Base-by-base conservation (phyloP, 2,888 invertebrate genomes). In the Hylaea fasciaria region DNA sequence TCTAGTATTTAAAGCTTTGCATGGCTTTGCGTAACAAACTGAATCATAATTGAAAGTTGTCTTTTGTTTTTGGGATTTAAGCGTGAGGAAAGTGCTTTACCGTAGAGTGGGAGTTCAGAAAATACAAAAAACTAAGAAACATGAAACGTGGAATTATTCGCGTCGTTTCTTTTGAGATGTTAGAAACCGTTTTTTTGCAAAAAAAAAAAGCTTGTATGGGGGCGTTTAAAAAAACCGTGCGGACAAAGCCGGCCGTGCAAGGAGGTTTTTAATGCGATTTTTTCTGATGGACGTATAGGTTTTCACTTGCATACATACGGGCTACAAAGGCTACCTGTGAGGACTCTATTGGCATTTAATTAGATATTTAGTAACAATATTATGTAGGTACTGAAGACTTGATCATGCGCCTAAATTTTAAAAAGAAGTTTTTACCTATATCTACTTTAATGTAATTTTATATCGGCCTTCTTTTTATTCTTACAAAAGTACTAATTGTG, bases 141-240 rank as follows among this genome's bases (percentile, higher is more conserved):
- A 87, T 84, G 91, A 92, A 91, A 89, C 91, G 87, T 81, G 83
- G 89, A 91, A 92, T 92, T 91, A 92, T 91, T 92, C 89, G 92
- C 92, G 87, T 91, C 90, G 90, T 86, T 87, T 89, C 90, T 82
- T 89, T 87, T 86, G 84, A 89, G 82, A 85, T 87, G 80, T 85
- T 86, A 88, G 87, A 91, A 89, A 88, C 80, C 80, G 85, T 87
- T 89, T 91, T 90, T 90, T 89, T 84, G 89, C 89, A 90, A 90
- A 92, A n/a, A n/a, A n/a, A n/a, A n/a, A n/a, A 91, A 88, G 76
- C 75, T 81, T 81, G 85, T 83, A 89, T 87, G 84, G 83, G 89
- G 87, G 88, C 87, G 74, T 82, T 76, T 75, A 81, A 87, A 89
- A 87, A 91, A 87, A 72, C 69, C 70, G 73, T 85, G 73, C 85